Evolutionary conservation across 2,113 vertebrate genomes (phyloP).

Genomic region (Balaeniceps rex): DNA sequence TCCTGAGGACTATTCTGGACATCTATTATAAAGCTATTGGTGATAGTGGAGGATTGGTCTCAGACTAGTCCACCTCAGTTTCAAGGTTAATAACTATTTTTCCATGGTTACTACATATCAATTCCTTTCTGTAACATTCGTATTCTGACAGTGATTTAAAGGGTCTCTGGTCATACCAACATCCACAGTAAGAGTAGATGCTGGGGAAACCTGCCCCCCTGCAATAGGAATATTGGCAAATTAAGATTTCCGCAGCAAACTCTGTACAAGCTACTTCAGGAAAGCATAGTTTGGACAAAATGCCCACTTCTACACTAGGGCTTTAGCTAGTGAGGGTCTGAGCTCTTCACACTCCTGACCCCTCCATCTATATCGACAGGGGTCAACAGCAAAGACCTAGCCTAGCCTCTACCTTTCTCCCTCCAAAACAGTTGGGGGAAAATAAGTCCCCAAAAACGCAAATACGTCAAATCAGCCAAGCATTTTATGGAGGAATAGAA

Average conservation of each 20-base stretch:
- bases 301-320: accelerated
- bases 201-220: neutral
- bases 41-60: neutral
- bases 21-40: neutral
- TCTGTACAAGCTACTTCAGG: neutral
- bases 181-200: neutral
- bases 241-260: neutral
- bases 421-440: neutral
- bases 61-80: neutral
- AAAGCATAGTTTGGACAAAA: neutral
- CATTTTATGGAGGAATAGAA: neutral
- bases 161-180: neutral
- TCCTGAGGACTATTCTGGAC: neutral
- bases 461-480: neutral
- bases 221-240: neutral
- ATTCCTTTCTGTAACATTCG: neutral
- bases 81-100: neutral
- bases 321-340: neutral
- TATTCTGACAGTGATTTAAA: neutral
- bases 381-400: neutral
- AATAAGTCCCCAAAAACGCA: neutral
- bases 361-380: neutral
- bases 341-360: neutral
- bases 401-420: neutral
- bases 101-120: neutral